phyloP scores from a whole-genome alignment of 2,113 vertebrate species.

The Psephotus haematonotus region DNA sequence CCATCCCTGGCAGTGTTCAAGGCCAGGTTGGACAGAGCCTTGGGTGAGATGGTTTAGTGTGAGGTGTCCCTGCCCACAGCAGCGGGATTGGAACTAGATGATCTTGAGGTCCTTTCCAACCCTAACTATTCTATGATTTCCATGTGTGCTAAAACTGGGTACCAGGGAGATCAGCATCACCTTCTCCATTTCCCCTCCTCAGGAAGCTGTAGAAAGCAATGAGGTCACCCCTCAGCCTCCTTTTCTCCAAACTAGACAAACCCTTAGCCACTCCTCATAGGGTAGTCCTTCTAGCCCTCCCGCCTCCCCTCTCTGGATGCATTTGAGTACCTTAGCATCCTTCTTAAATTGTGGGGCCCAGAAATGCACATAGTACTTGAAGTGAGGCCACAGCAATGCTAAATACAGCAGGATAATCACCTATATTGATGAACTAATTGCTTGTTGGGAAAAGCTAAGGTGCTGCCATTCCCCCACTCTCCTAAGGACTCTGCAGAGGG shows the following conservation, averaged over 20 bases:
- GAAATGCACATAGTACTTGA: background rate
- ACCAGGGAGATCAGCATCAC: background rate
- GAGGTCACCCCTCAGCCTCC: background rate
- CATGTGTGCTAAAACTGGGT: fast-evolving
- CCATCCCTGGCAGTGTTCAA: no score
- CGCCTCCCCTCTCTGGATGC: background rate
- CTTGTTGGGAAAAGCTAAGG: background rate
- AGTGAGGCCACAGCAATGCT: background rate
- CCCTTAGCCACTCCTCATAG: background rate
- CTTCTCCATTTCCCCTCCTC: background rate
- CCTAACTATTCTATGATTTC: no score
- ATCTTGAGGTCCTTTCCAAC: no score
- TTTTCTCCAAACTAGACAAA: background rate
- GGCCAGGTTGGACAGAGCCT: no score
- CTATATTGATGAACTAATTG: background rate
- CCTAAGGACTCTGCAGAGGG: background rate
- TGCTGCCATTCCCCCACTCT: background rate
- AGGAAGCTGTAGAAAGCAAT: background rate
- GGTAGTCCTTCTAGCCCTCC: background rate
- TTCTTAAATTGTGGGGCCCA: background rate
- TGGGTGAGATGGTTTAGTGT: no score
- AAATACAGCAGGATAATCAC: background rate
- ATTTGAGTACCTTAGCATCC: background rate
- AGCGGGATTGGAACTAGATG: no score
- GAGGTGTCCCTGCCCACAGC: no score